Conservation (phyloP, 2,888 invertebrate species). For the Unio delphinus region DNA sequence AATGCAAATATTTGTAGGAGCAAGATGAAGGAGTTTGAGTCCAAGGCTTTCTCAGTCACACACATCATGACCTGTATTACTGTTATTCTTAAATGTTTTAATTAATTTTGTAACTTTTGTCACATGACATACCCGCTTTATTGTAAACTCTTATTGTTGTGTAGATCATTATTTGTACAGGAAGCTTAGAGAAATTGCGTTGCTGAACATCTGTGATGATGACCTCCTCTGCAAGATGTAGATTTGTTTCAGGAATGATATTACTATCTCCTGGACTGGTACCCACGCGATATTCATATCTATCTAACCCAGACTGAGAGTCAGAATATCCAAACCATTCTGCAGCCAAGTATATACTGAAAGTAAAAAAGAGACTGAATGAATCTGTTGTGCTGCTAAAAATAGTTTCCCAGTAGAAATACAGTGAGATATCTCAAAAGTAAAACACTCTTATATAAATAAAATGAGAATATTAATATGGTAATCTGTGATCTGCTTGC, state of each 20-base stretch:
- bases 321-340: slow-evolving; percentile 26
- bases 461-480: too few species aligned
- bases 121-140: slow-evolving; percentile 31
- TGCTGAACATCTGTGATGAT: slow-evolving; percentile 8
- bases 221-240: slow-evolving; percentile 15
- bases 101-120: too few species aligned
- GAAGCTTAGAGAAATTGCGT: slow-evolving; percentile 5
- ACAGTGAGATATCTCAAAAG: too few species aligned
- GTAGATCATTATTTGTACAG: slow-evolving; percentile 22
- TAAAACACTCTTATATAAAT: too few species aligned
- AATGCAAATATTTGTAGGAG: too few species aligned
- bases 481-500: too few species aligned
- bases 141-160: slow-evolving; percentile 38
- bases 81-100: too few species aligned
- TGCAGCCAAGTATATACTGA: slow-evolving; percentile 15
- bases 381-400: too few species aligned
- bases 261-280: slow-evolving; percentile 13
- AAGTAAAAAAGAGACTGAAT: background rate
- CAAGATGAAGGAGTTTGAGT: too few species aligned
- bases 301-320: slow-evolving; percentile 20
- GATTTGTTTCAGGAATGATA: slow-evolving; percentile 9
- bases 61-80: too few species aligned
- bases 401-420: too few species aligned
- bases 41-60: too few species aligned
- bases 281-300: slow-evolving; percentile 19